These are phyloP conservation scores for Podocnemis expansa DNA, from an alignment of 2,113 vertebrate genomes.

Conservation along the genomic window DNA sequence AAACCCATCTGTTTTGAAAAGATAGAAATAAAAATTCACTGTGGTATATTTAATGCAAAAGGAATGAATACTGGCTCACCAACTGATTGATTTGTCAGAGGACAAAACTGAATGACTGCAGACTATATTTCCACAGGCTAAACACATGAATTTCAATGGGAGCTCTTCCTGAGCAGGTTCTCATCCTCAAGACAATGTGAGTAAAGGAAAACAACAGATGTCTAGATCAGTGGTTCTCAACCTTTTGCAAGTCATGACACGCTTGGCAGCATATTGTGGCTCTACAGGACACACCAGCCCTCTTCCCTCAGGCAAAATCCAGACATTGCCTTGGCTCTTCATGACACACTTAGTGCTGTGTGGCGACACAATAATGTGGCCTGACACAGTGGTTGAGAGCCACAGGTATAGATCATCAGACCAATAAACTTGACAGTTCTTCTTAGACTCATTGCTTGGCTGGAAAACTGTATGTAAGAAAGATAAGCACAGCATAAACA, in stretches of 20 bases:
- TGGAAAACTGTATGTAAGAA: background rate
- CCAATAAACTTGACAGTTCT: background rate
- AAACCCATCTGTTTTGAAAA: background rate
- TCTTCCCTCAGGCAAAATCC: too few species aligned
- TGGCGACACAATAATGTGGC: too few species aligned
- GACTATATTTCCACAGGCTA: background rate
- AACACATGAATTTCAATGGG: background rate
- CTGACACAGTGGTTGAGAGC: too few species aligned
- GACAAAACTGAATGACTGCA: background rate
- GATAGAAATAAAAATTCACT: background rate
- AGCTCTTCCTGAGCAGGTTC: background rate
- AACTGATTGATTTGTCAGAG: background rate
- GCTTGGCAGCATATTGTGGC: too few species aligned
- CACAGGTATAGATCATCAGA: too few species aligned
- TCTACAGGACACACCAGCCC: too few species aligned
- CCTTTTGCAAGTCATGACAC: too few species aligned
- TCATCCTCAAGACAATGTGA: background rate
- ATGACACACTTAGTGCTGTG: too few species aligned
- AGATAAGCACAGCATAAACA: rapidly evolving
- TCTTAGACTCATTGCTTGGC: rapidly evolving
- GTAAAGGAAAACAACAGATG: background rate
- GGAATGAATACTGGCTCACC: background rate
- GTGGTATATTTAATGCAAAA: background rate
- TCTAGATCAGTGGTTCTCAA: too few species aligned
- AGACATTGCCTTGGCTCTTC: too few species aligned